Conservation (phyloP, 2,113 vertebrate genomes). For the Rhabdomys dilectus region DNA sequence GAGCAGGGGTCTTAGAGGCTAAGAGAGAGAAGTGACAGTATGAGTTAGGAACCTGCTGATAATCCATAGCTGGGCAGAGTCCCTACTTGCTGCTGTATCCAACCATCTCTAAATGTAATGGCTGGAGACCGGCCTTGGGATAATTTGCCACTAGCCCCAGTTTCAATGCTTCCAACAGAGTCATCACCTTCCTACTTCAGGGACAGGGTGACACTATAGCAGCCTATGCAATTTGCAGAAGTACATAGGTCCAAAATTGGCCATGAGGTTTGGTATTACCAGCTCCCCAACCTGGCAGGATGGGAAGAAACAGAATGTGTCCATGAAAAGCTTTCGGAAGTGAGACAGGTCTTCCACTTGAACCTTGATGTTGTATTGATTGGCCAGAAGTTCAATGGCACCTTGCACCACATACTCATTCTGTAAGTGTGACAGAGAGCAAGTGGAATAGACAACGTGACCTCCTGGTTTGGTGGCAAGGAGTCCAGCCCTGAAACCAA, state of each 20-base stretch:
- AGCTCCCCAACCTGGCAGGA: constrained; percentile 92
- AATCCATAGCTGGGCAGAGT: constrained; percentile 48
- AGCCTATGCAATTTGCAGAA: constrained; percentile 93
- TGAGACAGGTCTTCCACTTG: constrained; percentile 88
- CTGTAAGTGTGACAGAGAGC: constrained; percentile 95
- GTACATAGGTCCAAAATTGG: constrained; percentile 97
- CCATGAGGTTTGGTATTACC: constrained; percentile 94
- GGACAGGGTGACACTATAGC: constrained; percentile 73
- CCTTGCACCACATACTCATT: constrained; percentile 93
- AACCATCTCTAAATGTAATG: constrained; percentile 28
- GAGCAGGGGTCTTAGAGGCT: neutral
- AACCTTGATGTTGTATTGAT: constrained; percentile 87
- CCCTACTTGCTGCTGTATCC: constrained; percentile 27
- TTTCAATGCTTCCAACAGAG: neutral
- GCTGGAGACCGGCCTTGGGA: constrained; percentile 1
- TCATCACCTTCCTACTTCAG: constrained; percentile 31
- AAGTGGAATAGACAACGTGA: constrained; percentile 94
- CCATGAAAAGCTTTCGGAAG: constrained; percentile 88
- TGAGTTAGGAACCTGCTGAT: constrained; percentile 61
- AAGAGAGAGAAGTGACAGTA: neutral
- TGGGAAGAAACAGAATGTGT: constrained; percentile 92
- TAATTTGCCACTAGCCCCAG: neutral
- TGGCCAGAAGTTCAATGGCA: constrained; percentile 86
- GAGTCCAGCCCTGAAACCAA: constrained; percentile 91
- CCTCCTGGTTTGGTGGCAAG: constrained; percentile 90